A percentile compares a stretch with the other conserved stretches of the same genome.
These are phyloP conservation scores for Cepphus grylle DNA, from an alignment of 2,113 vertebrate genomes.

Conservation along the genomic window DNA sequence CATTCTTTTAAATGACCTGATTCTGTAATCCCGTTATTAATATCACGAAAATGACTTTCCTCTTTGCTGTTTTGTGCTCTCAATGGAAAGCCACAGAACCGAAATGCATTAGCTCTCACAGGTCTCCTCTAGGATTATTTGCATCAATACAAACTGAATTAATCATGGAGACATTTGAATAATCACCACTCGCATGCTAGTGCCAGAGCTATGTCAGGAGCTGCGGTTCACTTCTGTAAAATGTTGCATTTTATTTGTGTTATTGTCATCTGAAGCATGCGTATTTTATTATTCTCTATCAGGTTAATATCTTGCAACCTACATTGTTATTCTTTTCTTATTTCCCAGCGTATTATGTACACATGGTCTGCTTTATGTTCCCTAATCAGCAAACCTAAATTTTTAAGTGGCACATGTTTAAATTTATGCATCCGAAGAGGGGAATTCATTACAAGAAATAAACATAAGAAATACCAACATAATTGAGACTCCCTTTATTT, in stretches of 20 bases:
- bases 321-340: conserved; percentile 4
- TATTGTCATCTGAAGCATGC: background rate
- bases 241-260: conserved; percentile 7
- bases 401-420: conserved; percentile 27
- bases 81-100: conserved; percentile 70
- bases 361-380: background rate
- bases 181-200: conserved; percentile 39
- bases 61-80: conserved; percentile 71
- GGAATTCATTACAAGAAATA: conserved; percentile 17
- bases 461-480: background rate
- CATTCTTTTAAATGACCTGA: conserved; percentile 79
- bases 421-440: conserved; percentile 3
- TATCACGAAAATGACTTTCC: conserved; percentile 78
- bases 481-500: background rate
- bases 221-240: background rate
- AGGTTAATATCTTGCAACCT: conserved; percentile 19
- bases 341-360: conserved; percentile 1
- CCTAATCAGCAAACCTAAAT: conserved; percentile 19
- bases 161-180: conserved; percentile 71
- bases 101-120: conserved; percentile 71
- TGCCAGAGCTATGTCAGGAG: background rate
- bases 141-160: conserved; percentile 76
- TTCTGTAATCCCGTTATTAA: conserved; percentile 83
- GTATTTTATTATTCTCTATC: conserved; percentile 33
- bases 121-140: conserved; percentile 75